Percentiles rank a stretch among this genome's conserved stretches.
These are phyloP conservation scores for Drosophila sproati DNA, from an alignment of 1,140 invertebrate species.

Conservation along the genomic window DNA sequence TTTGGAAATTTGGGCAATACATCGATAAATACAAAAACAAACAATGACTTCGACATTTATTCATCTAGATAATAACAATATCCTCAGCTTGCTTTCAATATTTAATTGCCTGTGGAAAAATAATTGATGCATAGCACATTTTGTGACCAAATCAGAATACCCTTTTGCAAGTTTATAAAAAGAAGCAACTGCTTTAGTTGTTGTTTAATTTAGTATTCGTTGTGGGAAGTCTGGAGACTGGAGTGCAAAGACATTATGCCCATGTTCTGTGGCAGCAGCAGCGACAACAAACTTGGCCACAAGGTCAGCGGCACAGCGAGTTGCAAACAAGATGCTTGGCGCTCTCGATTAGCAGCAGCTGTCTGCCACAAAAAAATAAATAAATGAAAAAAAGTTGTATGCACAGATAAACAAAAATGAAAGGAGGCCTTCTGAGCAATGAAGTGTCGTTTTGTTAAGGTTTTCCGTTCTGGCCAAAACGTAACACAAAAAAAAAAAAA, in stretches of 20 bases:
- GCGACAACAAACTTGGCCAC: slow-evolving; percentile 26
- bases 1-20: no score
- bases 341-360: slow-evolving; percentile 17
- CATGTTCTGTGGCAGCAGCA: slow-evolving; percentile 46
- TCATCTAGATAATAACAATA: background rate
- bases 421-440: slow-evolving; percentile 54
- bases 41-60: background rate
- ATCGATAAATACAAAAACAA: background rate
- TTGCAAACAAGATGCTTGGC: slow-evolving; percentile 34
- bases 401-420: slow-evolving; percentile 37
- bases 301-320: slow-evolving; percentile 51
- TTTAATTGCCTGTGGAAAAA: background rate
- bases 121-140: background rate
- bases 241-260: slow-evolving; percentile 33
- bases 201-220: background rate
- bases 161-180: background rate
- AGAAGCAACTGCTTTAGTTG: slow-evolving; percentile 2
- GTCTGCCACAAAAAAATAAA: slow-evolving; percentile 13
- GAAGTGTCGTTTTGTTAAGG: slow-evolving; percentile 45
- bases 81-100: background rate
- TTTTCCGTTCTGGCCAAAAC: slow-evolving; percentile 54
- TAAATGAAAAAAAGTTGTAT: background rate
- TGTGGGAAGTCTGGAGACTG: slow-evolving; percentile 6
- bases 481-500: slow-evolving; percentile 12
- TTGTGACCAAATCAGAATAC: background rate